These are phyloP conservation scores for Hypothenemus hampei DNA, from an alignment of 1,140 invertebrate genomes.

Conservation along the genomic window DNA sequence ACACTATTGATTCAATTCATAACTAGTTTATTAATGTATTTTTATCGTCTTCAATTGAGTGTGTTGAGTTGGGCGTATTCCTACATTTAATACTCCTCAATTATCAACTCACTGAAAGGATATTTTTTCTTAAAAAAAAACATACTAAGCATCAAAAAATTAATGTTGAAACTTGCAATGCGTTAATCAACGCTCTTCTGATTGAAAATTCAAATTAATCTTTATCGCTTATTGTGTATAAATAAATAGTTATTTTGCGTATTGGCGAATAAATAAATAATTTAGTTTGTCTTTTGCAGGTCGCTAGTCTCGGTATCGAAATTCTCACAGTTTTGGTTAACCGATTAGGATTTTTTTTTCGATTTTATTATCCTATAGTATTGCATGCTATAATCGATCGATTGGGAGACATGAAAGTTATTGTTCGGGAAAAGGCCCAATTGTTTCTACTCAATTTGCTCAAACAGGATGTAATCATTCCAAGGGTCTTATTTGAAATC, in stretches of 20 bases:
- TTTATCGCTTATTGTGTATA: not conserved
- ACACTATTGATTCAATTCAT: too few relatives aligned
- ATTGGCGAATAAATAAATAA: not conserved
- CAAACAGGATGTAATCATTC: constrained; percentile 70
- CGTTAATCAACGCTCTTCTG: not conserved
- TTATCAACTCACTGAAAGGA: too few relatives aligned
- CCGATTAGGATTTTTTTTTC: constrained; percentile 81
- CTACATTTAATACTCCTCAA: too few relatives aligned
- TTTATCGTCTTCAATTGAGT: too few relatives aligned
- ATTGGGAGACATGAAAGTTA: constrained; percentile 75
- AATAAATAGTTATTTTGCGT: too few relatives aligned
- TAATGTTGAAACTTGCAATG: too few relatives aligned
- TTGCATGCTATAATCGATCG: constrained; percentile 81
- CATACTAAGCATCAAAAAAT: too few relatives aligned
- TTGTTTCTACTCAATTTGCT: constrained; percentile 73
- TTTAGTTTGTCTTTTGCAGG: constrained; percentile 54
- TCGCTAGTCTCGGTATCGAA: constrained; percentile 87
- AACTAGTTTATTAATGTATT: too few relatives aligned
- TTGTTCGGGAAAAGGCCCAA: constrained; percentile 79
- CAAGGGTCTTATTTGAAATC: constrained; percentile 76
- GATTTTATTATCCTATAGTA: constrained; percentile 78
- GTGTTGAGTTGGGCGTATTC: too few relatives aligned
- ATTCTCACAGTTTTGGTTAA: constrained; percentile 78
- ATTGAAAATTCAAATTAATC: not conserved
- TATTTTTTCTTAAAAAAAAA: too few relatives aligned